These are phyloP conservation scores for Sturnira hondurensis DNA, from an alignment of 2,113 vertebrate genomes.

Conservation along the genomic window DNA sequence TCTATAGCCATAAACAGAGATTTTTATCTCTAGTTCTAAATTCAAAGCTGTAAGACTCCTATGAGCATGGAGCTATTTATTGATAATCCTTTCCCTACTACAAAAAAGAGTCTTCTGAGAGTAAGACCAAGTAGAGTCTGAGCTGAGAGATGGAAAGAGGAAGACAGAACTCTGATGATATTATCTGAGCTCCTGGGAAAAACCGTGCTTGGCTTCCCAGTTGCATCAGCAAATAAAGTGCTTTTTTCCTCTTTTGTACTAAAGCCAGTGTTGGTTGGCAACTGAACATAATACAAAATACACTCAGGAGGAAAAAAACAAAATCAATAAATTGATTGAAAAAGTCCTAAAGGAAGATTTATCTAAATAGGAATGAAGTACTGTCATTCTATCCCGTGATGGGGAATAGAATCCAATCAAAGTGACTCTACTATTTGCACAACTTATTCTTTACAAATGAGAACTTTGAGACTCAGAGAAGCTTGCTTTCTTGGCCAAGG, in stretches of 20 bases:
- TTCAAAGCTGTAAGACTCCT: background rate
- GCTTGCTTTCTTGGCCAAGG: background rate
- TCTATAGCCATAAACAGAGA: background rate
- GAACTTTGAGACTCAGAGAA: background rate
- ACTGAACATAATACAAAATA: background rate
- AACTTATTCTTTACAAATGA: background rate
- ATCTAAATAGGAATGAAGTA: background rate
- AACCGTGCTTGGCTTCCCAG: background rate
- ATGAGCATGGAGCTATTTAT: background rate
- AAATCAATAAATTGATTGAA: slow-evolving; percentile 28
- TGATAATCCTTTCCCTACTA: background rate
- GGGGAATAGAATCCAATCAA: background rate
- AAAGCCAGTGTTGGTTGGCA: background rate
- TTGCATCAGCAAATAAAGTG: background rate
- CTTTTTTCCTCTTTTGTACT: background rate
- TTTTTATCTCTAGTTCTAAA: background rate
- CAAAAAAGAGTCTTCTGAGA: background rate
- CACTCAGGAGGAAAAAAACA: background rate
- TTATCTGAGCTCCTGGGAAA: background rate
- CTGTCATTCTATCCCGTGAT: background rate
- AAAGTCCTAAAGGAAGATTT: background rate
- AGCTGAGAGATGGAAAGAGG: background rate
- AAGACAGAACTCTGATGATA: background rate
- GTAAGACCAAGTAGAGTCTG: background rate
- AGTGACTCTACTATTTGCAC: background rate